Base-by-base conservation (phyloP, 2,888 invertebrate genomes). In the Notodonta ziczac region DNA sequence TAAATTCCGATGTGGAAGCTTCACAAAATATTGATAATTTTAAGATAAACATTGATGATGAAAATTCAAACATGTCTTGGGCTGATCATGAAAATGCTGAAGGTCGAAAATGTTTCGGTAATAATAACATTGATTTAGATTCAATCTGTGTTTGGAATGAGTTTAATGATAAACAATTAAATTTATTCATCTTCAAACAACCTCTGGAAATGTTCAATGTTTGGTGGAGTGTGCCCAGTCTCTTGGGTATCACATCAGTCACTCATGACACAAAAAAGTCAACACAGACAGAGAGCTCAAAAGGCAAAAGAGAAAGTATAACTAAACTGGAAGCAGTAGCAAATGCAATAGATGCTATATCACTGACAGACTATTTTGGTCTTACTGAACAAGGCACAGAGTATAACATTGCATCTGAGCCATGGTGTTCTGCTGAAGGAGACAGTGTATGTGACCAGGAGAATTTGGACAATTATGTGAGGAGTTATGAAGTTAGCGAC, bases 31-130 rank as follows among this genome's bases (percentile, higher is more conserved):
- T 68, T 58, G 86, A 88, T 57, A 71, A 68, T 56, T 71, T 69
- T 61, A 79, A 77, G 66, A 58, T 60, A 6, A 78, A 78, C 66
- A 69, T 81, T 58, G 86, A 88, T 69, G 90, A 92, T 73, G 93
- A 93, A 77, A 83, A 72, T 63, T 93, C 91, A 13, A 85, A 83
- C 66, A 85, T 85, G 76, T 91, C 92, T 50, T 93, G 93, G 93
- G 72, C 77, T 32, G 88, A 87, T 59, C 75, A 74, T 58, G 86
- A 88, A 56, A 72, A 70, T 60, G 56, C 66, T 46, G 82, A 84
- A 56, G 83, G 83, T 10, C 82, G 65, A 61, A 80, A 66, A 61
- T 65, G 61, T 66, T 40, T 59, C 12, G 39, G 56, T 48, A 53
- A 48, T 16, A 61, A 70, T 59, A 65, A 62, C 60, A 55, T 57